phyloP scores from a whole-genome alignment of 2,797 vertebrate genomes.

The Taenioides sp. region DNA sequence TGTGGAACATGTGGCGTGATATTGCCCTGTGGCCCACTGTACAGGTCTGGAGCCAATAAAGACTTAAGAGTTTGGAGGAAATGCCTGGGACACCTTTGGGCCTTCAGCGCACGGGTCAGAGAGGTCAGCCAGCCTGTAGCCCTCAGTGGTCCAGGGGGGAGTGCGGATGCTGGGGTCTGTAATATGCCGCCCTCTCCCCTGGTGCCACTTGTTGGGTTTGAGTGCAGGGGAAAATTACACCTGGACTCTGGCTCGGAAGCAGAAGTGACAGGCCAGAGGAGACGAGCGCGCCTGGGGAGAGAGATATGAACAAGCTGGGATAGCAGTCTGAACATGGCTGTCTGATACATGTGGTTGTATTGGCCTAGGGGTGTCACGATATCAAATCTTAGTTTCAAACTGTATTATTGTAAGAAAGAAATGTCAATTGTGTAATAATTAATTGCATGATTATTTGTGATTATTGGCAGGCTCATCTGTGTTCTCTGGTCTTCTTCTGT shows the following conservation, averaged over 20 bases:
- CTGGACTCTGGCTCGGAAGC: constrained; percentile 56
- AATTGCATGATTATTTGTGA: not conserved
- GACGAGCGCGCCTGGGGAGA: constrained; percentile 37
- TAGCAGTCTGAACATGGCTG: not conserved
- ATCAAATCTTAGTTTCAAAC: not conserved
- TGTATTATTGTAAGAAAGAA: not conserved
- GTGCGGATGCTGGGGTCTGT: constrained; percentile 84
- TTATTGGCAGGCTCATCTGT: too few species aligned
- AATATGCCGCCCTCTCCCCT: constrained; percentile 81
- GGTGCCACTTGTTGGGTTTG: constrained; percentile 81
- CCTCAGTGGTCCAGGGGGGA: constrained; percentile 69
- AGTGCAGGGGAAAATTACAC: constrained; percentile 75
- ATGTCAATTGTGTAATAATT: too few species aligned
- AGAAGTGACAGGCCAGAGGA: constrained; percentile 39
- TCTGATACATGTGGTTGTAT: not conserved
- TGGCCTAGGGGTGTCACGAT: not conserved
- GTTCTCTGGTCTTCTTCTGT: too few species aligned
- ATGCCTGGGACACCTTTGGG: constrained; percentile 75
- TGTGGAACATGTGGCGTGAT: constrained; percentile 70
- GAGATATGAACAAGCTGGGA: constrained; percentile 22
- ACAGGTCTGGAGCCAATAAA: constrained; percentile 79
- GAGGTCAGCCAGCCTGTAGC: constrained; percentile 75
- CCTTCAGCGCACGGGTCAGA: constrained; percentile 69
- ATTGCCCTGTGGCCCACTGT: constrained; percentile 78
- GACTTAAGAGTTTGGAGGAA: constrained; percentile 77